These are phyloP conservation scores for Aurelia sp. DNA, from an alignment of 30 jellyfish, hydroid and myxozoan genomes.

Conservation along the genomic window DNA sequence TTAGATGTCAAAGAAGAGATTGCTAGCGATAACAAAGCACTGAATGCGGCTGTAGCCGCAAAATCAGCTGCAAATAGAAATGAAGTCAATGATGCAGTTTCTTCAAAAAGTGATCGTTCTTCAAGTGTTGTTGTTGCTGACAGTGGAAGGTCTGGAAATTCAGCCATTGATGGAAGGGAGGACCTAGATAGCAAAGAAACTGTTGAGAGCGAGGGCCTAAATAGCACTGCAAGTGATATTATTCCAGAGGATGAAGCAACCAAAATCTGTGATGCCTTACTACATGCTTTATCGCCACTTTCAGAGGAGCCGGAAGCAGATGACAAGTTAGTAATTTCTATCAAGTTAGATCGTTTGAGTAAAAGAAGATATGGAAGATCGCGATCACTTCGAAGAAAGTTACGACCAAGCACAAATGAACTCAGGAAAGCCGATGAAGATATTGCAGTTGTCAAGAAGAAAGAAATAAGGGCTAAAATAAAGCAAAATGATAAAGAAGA, in stretches of 20 bases:
- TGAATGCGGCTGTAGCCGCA: too few relatives aligned
- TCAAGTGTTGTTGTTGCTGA: too few relatives aligned
- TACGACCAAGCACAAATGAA: not conserved
- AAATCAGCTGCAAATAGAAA: too few relatives aligned
- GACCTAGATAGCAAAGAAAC: too few relatives aligned
- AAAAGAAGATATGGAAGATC: conserved; percentile 1
- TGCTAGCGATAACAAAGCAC: too few relatives aligned
- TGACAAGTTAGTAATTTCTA: conserved; percentile 34
- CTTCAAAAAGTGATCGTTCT: too few relatives aligned
- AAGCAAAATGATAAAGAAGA: not conserved
- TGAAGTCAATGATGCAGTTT: too few relatives aligned
- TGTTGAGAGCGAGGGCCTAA: not conserved
- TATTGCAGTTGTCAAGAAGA: not conserved
- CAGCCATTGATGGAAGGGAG: too few relatives aligned
- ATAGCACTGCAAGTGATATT: conserved; percentile 35
- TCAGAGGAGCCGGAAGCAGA: conserved; percentile 36
- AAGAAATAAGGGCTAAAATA: not conserved
- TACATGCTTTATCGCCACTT: conserved; percentile 41
- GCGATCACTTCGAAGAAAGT: not conserved
- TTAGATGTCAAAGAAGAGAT: too few relatives aligned
- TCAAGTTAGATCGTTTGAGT: conserved; percentile 21
- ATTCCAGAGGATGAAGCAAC: conserved; percentile 71
- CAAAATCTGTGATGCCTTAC: conserved; percentile 55
- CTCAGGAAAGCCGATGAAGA: not conserved
- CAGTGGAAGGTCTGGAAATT: too few relatives aligned